phyloP scores from a whole-genome alignment of 2,113 vertebrate genomes.

The Thamnophis sirtalis region DNA sequence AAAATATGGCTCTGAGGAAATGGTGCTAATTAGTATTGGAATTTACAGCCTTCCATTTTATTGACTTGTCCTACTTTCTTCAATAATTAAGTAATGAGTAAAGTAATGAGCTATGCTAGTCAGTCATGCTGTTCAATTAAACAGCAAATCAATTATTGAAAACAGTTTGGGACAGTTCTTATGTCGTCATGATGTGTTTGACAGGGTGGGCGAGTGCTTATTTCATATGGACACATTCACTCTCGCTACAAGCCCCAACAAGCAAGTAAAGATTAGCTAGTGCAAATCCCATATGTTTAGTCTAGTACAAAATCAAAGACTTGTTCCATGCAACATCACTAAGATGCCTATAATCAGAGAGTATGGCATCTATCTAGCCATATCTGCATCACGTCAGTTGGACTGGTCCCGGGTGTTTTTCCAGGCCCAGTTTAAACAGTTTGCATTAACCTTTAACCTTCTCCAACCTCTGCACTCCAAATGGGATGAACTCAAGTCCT shows the following conservation, averaged over 20 bases:
- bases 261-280: not conserved
- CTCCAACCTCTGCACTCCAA: not conserved
- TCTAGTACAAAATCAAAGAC: not conserved
- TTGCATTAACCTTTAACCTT: not conserved
- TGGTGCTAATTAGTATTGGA: constrained; percentile 98
- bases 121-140: constrained; percentile 99
- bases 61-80: constrained; percentile 99
- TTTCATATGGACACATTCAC: constrained; percentile 44
- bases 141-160: constrained; percentile 99
- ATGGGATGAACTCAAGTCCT: not conserved
- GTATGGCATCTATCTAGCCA: not conserved
- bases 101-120: constrained; percentile 99
- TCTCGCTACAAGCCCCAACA: constrained; percentile 38
- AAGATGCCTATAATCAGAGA: not conserved
- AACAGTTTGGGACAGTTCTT: constrained; percentile 89
- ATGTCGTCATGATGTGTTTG: constrained; percentile 53
- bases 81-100: constrained; percentile 99
- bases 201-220: constrained; percentile 37
- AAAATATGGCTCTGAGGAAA: constrained; percentile 99
- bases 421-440: not conserved
- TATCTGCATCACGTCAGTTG: not conserved
- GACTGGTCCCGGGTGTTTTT: not conserved
- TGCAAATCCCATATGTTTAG: not conserved
- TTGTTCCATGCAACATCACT: not conserved
- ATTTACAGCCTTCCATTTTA: constrained; percentile 99